Conservation (phyloP, 1,140 invertebrate genomes). For the Acromyrmex charruanus region DNA sequence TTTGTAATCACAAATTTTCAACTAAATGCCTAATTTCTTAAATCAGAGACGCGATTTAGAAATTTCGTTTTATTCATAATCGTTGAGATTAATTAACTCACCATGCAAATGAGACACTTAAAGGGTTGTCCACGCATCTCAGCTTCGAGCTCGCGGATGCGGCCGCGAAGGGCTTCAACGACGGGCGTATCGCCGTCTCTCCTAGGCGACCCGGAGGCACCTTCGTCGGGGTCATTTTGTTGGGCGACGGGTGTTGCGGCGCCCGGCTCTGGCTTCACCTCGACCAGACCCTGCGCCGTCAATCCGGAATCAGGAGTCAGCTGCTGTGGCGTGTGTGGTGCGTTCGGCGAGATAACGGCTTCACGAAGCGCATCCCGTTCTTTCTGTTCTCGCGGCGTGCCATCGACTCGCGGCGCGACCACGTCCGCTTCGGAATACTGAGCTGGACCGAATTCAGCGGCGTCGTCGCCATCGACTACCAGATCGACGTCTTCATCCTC, state of each 20-base stretch:
- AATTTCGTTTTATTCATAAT: neutral
- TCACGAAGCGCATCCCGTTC: slow-evolving; percentile 88
- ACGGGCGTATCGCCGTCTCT: slow-evolving; percentile 88
- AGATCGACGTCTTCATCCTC: slow-evolving; percentile 94
- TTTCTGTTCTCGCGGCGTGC: slow-evolving; percentile 87
- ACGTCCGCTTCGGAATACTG: slow-evolving; percentile 94
- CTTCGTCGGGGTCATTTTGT: slow-evolving; percentile 79
- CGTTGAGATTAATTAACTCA: slow-evolving; percentile 82
- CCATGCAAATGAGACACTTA: slow-evolving; percentile 96
- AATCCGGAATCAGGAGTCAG: slow-evolving; percentile 20
- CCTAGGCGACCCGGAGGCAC: slow-evolving; percentile 84
- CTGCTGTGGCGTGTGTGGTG: slow-evolving; percentile 75
- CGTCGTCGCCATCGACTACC: slow-evolving; percentile 92
- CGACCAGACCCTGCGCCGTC: slow-evolving; percentile 74
- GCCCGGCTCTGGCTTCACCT: slow-evolving; percentile 85
- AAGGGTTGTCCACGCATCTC: slow-evolving; percentile 88
- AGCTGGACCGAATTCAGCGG: slow-evolving; percentile 92
- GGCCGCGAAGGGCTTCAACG: slow-evolving; percentile 91
- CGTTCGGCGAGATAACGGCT: slow-evolving; percentile 87
- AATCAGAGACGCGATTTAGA: neutral
- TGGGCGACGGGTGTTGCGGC: slow-evolving; percentile 79
- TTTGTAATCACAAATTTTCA: neutral
- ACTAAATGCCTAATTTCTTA: neutral
- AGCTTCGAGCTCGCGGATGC: slow-evolving; percentile 90
- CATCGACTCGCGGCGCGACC: slow-evolving; percentile 87